Conservation (phyloP, 2,888 invertebrate species). For the Mesopsocus fuscifrons region DNA sequence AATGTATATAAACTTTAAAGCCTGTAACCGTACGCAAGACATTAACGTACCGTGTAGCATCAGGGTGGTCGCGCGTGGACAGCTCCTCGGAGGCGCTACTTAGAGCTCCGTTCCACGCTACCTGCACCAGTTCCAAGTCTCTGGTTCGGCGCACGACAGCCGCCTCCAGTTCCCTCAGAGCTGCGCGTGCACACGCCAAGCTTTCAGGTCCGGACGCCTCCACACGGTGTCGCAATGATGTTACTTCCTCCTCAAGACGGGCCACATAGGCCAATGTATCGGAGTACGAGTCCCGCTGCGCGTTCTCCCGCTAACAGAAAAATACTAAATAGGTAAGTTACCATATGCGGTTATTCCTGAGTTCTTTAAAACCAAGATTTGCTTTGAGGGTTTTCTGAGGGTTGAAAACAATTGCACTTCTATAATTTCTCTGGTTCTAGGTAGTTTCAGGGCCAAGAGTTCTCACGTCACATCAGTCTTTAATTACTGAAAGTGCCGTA, state of each 20-base stretch:
- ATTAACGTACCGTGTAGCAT: slow-evolving; percentile 4
- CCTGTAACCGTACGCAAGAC: no score
- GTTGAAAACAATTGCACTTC: no score
- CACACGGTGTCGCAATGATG: slow-evolving; percentile 14
- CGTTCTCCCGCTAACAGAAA: no score
- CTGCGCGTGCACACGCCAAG: background rate
- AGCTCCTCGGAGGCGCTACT: slow-evolving; percentile 72
- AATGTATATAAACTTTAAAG: no score
- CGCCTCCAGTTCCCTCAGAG: slow-evolving; percentile 40
- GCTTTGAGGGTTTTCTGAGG: no score
- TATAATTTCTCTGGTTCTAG: no score
- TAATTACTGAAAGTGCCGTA: no score
- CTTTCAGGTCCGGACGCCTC: background rate
- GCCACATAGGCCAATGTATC: slow-evolving; percentile 24
- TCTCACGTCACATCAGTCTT: no score
- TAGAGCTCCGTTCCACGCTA: slow-evolving; percentile 39
- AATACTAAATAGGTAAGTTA: no score
- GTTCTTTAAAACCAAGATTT: no score
- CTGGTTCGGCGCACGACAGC: slow-evolving; percentile 50
- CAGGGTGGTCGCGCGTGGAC: slow-evolving; percentile 26
- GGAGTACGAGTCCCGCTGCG: background rate
- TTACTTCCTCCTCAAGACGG: slow-evolving; percentile 26
- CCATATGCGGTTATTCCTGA: no score
- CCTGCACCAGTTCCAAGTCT: slow-evolving; percentile 52
- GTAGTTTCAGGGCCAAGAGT: no score